Evolutionary conservation across 1,140 invertebrate species (phyloP).

Genomic region (Anastatus disparis): DNA sequence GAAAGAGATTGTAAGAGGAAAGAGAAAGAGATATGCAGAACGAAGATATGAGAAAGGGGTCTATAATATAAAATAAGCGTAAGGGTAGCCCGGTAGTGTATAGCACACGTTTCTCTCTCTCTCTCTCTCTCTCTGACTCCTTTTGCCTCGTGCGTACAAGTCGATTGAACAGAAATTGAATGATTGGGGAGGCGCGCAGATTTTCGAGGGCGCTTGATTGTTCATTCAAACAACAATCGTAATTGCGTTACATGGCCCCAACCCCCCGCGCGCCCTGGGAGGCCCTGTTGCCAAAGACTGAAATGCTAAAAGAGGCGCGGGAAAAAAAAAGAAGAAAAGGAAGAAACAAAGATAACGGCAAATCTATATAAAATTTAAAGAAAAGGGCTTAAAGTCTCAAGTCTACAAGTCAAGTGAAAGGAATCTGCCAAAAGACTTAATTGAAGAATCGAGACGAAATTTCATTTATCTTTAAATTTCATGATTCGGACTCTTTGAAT

Average conservation of each 20-base stretch:
- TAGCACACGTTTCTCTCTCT: constrained; percentile 14
- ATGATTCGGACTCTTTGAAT: no score
- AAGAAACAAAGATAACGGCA: constrained; percentile 33
- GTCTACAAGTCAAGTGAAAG: no score
- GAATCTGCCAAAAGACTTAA: no score
- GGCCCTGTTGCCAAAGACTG: constrained; percentile 42
- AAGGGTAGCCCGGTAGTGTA: constrained; percentile 38
- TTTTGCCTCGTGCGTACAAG: constrained; percentile 49
- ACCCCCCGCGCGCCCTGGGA: constrained; percentile 36
- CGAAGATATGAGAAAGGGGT: background rate
- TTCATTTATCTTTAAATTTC: constrained; percentile 18
- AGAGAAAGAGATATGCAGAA: background rate
- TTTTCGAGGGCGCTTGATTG: constrained; percentile 68
- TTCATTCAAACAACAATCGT: constrained; percentile 70
- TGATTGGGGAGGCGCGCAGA: constrained; percentile 65
- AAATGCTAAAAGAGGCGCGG: constrained; percentile 35
- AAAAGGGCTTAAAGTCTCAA: background rate
- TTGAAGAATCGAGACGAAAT: background rate
- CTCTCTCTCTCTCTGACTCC: no score
- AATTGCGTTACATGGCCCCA: constrained; percentile 68
- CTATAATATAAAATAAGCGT: background rate
- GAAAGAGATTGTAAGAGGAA: background rate
- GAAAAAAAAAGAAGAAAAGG: constrained; percentile 36
- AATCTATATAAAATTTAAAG: background rate
- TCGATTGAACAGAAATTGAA: constrained; percentile 69